phyloP scores from a whole-genome alignment of 37 sponge, comb jelly and placozoan genomes.

The Halichondria panicea region DNA sequence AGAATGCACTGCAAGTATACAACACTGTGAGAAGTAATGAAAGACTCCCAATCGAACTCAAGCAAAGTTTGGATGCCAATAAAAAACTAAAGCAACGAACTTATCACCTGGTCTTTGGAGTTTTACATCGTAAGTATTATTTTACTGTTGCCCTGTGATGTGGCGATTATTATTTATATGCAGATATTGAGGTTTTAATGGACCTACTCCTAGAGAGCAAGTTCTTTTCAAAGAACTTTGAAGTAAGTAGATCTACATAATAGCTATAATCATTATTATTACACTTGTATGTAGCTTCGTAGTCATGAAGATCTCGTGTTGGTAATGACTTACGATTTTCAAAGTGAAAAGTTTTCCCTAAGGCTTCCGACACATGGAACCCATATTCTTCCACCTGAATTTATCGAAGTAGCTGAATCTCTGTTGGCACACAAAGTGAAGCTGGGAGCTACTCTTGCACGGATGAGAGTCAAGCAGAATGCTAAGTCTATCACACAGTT shows the following conservation, averaged over 20 bases:
- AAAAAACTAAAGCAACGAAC: conserved; percentile 4
- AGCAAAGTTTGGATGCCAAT: not conserved
- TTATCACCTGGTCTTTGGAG: conserved; percentile 43
- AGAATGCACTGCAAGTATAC: conserved; percentile 11
- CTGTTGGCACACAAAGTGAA: conserved; percentile 59
- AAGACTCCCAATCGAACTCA: not conserved
- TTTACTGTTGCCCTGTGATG: not conserved
- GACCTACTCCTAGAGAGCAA: no score
- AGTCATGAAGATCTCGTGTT: conserved; percentile 34
- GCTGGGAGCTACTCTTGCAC: conserved; percentile 65
- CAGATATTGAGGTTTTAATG: no score
- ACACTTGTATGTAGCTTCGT: conserved; percentile 43
- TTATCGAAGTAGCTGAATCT: conserved; percentile 35
- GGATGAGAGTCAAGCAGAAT: conserved; percentile 52
- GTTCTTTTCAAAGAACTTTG: no score
- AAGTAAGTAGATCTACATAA: no score
- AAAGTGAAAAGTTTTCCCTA: conserved; percentile 39
- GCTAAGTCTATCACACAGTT: conserved; percentile 36
- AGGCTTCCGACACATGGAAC: conserved; percentile 29
- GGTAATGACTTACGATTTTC: conserved; percentile 69
- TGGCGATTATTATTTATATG: not conserved
- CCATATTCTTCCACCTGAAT: not conserved
- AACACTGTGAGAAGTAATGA: conserved; percentile 2
- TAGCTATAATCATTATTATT: no score
- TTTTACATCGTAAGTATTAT: conserved; percentile 54